Percentiles rank a stretch among this genome's conserved stretches.
Conservation (phyloP, 1,140 invertebrate species). For the Thaumatotibia leucotreta region DNA sequence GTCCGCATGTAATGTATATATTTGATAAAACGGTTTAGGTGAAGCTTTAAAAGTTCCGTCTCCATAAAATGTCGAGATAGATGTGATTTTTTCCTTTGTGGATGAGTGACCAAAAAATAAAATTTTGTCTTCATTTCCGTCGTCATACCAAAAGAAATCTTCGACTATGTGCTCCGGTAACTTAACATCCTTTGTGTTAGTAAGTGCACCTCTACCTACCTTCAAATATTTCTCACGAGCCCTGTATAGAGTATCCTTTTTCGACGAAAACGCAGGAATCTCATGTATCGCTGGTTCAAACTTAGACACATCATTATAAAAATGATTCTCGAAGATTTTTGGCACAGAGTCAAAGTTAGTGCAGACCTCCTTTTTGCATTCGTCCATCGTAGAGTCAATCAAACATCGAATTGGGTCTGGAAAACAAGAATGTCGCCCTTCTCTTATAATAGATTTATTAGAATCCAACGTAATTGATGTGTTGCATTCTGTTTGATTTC, state of each 20-base stretch:
- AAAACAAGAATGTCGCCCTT: conserved; percentile 8
- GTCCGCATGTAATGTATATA: too few relatives aligned
- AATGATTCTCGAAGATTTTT: conserved; percentile 12
- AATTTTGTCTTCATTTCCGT: conserved; percentile 14
- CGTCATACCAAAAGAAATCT: conserved; percentile 13
- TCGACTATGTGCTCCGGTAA: conserved; percentile 2
- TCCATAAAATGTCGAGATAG: too few relatives aligned
- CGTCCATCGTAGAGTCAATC: conserved; percentile 9
- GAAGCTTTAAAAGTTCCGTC: too few relatives aligned
- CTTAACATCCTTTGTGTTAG: background rate
- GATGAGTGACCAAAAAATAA: conserved; percentile 11
- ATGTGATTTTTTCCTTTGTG: background rate
- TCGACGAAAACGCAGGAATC: background rate
- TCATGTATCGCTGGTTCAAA: background rate
- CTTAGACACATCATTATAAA: background rate
- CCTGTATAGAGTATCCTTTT: conserved; percentile 12
- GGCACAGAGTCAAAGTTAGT: conserved; percentile 14
- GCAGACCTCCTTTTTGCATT: conserved; percentile 15
- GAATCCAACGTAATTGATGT: conserved; percentile 3
- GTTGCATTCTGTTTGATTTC: conserved; percentile 12
- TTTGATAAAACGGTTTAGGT: too few relatives aligned
- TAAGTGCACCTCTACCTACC: background rate
- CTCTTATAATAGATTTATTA: conserved; percentile 6
- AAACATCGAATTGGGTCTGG: background rate
- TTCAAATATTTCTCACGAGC: background rate